Conservation (phyloP, 2,888 invertebrate genomes). For the Euplexia lucipara region DNA sequence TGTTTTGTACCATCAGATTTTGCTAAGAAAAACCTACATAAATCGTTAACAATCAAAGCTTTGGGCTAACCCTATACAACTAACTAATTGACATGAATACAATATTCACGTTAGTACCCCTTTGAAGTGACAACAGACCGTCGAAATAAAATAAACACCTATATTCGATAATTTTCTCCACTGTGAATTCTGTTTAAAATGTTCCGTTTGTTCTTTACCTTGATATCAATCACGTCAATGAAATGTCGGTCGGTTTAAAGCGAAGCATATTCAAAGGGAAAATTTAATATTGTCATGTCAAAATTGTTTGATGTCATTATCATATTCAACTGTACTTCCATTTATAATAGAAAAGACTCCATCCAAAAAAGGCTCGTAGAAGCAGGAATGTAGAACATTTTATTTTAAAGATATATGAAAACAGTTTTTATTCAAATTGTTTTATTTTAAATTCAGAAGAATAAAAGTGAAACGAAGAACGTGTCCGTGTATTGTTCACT, state of each 20-base stretch:
- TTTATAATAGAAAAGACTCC: too few species aligned
- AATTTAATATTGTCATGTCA: slow-evolving; percentile 12
- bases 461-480: too few species aligned
- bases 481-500: too few species aligned
- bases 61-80: slow-evolving; percentile 51
- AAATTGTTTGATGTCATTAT: slow-evolving; percentile 1
- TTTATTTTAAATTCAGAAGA: too few species aligned
- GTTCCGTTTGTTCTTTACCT: slow-evolving; percentile 15
- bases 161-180: slow-evolving; percentile 56
- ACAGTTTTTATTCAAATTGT: too few species aligned
- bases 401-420: too few species aligned
- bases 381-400: too few species aligned
- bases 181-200: slow-evolving; percentile 61
- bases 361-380: too few species aligned
- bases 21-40: too few species aligned
- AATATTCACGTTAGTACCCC: slow-evolving; percentile 63
- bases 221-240: slow-evolving; percentile 51
- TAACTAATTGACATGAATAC: slow-evolving; percentile 37
- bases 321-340: neutral
- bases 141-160: slow-evolving; percentile 61
- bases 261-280: slow-evolving; percentile 23
- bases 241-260: slow-evolving; percentile 29
- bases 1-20: too few species aligned
- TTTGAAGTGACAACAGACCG: slow-evolving; percentile 62
- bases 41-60: neutral